These are phyloP conservation scores for Embidobia sp. DNA, from an alignment of 2,888 invertebrate species.

Conservation along the genomic window DNA sequence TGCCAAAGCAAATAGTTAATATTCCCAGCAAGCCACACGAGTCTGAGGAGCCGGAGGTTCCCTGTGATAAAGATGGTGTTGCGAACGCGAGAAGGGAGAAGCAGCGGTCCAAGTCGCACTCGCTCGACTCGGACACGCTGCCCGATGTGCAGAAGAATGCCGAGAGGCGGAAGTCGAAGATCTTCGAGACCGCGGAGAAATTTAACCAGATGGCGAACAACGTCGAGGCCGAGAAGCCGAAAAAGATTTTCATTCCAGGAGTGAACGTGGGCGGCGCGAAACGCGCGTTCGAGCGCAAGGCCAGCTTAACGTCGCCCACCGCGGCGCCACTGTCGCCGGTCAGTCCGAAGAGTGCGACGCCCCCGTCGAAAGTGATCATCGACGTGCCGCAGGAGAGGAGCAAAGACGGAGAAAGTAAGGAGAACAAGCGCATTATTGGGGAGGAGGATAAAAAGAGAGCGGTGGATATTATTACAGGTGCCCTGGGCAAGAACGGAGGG, in stretches of 20 bases:
- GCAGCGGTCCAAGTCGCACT: conserved; percentile 4
- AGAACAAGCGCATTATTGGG: conserved; percentile 68
- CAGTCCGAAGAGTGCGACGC: conserved; percentile 76
- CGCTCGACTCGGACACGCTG: conserved; percentile 18
- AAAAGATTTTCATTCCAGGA: conserved; percentile 90
- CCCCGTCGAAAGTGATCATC: conserved; percentile 76
- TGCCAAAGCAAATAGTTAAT: conserved; percentile 43
- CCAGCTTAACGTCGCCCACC: conserved; percentile 83
- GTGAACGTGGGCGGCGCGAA: conserved; percentile 94
- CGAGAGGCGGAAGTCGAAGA: conserved; percentile 86
- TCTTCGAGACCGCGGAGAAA: conserved; percentile 87
- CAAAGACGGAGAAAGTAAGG: conserved; percentile 50
- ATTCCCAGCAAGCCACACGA: conserved; percentile 10
- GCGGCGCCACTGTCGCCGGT: conserved; percentile 67
- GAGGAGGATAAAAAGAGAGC: conserved; percentile 78
- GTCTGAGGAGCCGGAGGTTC: not conserved
- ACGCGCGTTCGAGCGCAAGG: conserved; percentile 91
- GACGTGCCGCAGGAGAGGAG: conserved; percentile 74
- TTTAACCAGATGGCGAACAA: conserved; percentile 83
- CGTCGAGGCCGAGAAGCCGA: conserved; percentile 84
- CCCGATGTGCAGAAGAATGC: conserved; percentile 80
- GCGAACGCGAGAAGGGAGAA: conserved; percentile 16
- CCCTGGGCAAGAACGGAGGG: conserved; percentile 75
- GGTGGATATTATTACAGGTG: conserved; percentile 77
- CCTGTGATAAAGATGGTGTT: conserved; percentile 15